Percentiles rank a stretch among this genome's conserved stretches.
Evolutionary conservation across 2,888 invertebrate genomes (phyloP).

Genomic region (Brenthis daphne): DNA sequence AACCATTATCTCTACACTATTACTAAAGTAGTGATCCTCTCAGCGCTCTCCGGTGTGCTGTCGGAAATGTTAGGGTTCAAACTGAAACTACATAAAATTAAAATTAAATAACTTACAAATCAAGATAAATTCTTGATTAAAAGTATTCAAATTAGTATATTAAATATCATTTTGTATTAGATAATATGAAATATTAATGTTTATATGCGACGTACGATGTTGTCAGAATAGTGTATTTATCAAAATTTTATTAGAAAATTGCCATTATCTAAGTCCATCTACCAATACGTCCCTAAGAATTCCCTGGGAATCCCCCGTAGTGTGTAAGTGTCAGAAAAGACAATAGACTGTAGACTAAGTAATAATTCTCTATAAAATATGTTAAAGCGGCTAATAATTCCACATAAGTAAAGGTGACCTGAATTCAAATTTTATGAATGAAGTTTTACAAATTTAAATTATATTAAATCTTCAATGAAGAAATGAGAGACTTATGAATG

Average conservation of each 20-base stretch:
- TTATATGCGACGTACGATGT: neutral
- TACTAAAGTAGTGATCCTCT: conserved; percentile 96
- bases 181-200: conserved; percentile 4
- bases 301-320: conserved; percentile 3
- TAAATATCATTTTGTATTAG: neutral
- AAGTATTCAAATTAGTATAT: neutral
- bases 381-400: neutral
- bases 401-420: neutral
- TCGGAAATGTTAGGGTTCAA: conserved; percentile 98
- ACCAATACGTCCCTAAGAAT: conserved; percentile 6
- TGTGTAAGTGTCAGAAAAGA: conserved; percentile 37
- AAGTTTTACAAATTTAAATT: too few species aligned
- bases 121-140: too few species aligned
- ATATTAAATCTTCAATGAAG: neutral
- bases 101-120: conserved; percentile 85
- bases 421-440: too few species aligned
- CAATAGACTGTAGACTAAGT: conserved; percentile 30
- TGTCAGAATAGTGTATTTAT: conserved; percentile 7
- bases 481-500: conserved; percentile 10
- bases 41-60: conserved; percentile 97
- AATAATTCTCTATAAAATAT: conserved; percentile 2
- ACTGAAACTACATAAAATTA: conserved; percentile 97
- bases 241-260: neutral
- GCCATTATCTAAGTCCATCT: conserved; percentile 8
- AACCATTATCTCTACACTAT: conserved; percentile 98